Conservation (phyloP, 2,113 vertebrate genomes). For the Chaetops frenatus region DNA sequence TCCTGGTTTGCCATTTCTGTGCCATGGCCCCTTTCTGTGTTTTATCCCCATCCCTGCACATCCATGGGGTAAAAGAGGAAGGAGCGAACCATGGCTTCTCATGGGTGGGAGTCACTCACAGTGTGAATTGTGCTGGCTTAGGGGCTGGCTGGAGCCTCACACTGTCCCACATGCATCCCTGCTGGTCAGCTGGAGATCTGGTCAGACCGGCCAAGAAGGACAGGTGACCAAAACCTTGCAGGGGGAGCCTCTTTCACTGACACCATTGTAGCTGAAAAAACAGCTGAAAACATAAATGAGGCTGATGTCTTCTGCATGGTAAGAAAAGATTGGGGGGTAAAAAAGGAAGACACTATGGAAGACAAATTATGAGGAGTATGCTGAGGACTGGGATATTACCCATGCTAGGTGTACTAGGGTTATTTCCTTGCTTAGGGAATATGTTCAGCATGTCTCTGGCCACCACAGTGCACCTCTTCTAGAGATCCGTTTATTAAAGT, state of each 20-base stretch:
- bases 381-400: neutral
- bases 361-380: neutral
- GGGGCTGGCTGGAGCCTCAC: neutral
- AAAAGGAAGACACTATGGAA: neutral
- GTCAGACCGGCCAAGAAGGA: neutral
- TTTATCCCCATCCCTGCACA: neutral
- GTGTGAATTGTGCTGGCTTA: neutral
- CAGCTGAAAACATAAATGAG: neutral
- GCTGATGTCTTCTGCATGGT: neutral
- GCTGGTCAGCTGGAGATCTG: neutral
- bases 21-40: neutral
- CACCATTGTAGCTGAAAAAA: neutral
- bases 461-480: neutral
- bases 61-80: neutral
- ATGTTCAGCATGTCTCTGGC: neutral
- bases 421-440: neutral
- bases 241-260: neutral
- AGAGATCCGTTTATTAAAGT: neutral
- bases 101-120: accelerated
- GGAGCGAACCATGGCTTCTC: accelerated
- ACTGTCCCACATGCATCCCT: accelerated
- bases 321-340: neutral
- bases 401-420: neutral
- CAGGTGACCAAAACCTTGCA: neutral
- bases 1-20: accelerated